Evolutionary conservation across 1,140 invertebrate genomes (phyloP).

Genomic region (Drosophila pseudoobscura): DNA sequence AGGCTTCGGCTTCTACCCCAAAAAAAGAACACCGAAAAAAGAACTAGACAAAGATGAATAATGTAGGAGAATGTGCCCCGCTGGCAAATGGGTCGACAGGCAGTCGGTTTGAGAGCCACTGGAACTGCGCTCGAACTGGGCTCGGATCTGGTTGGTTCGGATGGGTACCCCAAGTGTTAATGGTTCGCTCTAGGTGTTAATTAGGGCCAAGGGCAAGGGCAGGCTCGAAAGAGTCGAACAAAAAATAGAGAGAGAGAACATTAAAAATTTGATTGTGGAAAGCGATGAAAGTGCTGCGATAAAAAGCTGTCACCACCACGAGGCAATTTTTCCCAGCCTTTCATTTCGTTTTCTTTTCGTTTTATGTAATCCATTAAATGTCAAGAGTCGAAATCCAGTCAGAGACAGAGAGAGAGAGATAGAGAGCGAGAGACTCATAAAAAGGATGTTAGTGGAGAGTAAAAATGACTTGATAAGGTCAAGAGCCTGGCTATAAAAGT

Average conservation of each 20-base stretch:
- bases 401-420: constrained; percentile 9
- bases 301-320: constrained; percentile 72
- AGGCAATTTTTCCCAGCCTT: constrained; percentile 35
- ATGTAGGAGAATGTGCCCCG: constrained; percentile 28
- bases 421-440: constrained; percentile 43
- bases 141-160: not conserved
- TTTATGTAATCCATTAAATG: constrained; percentile 66
- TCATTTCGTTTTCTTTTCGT: constrained; percentile 26
- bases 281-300: constrained; percentile 76
- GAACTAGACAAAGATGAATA: constrained; percentile 13
- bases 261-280: constrained; percentile 50
- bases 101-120: constrained; percentile 61
- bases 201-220: constrained; percentile 69
- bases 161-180: constrained; percentile 70
- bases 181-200: constrained; percentile 70
- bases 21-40: constrained; percentile 4
- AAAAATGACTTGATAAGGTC: constrained; percentile 72
- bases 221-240: not conserved
- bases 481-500: constrained; percentile 75
- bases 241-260: constrained; percentile 11
- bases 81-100: constrained; percentile 29
- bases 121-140: not conserved
- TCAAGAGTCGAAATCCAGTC: constrained; percentile 27
- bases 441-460: constrained; percentile 58
- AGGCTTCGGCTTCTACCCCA: constrained; percentile 28